Evolutionary conservation across 2,113 vertebrate species (phyloP).

Genomic region (Bubo bubo): DNA sequence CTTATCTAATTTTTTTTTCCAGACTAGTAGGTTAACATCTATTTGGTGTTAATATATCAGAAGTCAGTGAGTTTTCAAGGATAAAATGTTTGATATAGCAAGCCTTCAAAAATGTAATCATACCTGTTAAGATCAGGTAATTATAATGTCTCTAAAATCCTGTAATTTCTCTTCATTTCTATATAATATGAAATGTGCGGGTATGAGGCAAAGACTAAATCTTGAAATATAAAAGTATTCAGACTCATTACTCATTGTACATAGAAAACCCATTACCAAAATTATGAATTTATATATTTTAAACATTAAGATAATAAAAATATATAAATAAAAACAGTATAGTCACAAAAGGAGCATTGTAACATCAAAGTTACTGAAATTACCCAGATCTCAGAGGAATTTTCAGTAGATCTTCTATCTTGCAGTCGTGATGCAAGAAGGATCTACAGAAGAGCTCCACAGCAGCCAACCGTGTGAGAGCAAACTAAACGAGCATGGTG

Average conservation of each 20-base stretch:
- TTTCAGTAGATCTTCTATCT: not conserved
- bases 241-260: not conserved
- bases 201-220: not conserved
- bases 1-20: not conserved
- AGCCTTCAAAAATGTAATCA: not conserved
- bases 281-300: not conserved
- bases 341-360: not conserved
- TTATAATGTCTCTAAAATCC: not conserved
- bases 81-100: not conserved
- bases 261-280: not conserved
- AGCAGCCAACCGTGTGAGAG: constrained; percentile 12
- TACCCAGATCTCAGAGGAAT: not conserved
- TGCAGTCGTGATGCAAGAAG: constrained; percentile 48
- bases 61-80: not conserved
- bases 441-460: constrained; percentile 35
- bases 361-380: not conserved
- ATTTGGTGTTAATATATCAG: not conserved
- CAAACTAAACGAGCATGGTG: not conserved
- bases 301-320: not conserved
- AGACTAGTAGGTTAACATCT: not conserved
- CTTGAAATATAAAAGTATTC: not conserved
- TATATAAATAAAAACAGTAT: not conserved
- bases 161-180: not conserved
- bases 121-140: not conserved
- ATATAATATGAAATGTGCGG: not conserved